A percentile compares a stretch with the other conserved stretches of the same genome.
phyloP scores from a whole-genome alignment of 2,888 invertebrate species.

The Dasysyrphus albostriatus region DNA sequence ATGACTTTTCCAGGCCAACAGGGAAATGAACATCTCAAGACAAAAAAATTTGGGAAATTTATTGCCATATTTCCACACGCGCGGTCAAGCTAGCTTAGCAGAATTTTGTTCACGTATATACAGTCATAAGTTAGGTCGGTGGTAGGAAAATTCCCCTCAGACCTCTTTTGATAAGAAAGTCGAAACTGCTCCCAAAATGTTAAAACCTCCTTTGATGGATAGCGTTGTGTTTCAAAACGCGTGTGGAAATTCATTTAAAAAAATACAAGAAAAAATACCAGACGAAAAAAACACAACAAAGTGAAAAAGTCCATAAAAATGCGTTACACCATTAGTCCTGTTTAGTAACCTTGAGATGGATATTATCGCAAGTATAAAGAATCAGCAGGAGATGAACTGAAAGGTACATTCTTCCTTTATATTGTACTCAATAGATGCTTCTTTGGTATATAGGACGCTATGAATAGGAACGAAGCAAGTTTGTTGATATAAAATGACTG shows the following conservation, averaged over 20 bases:
- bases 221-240: conserved; percentile 48
- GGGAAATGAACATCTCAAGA: conserved; percentile 22
- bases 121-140: no score
- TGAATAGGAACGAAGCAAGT: conserved; percentile 37
- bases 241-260: conserved; percentile 60
- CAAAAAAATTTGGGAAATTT: conserved; percentile 40
- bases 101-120: conserved; percentile 23
- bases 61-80: conserved; percentile 54
- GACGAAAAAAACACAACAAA: conserved; percentile 12
- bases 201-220: conserved; percentile 54
- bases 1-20: background rate
- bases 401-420: background rate
- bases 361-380: conserved; percentile 23
- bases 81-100: conserved; percentile 50
- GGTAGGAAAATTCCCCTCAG: background rate
- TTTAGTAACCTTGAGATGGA: conserved; percentile 48
- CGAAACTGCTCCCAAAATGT: conserved; percentile 39
- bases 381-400: conserved; percentile 11
- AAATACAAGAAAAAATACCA: background rate
- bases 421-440: background rate
- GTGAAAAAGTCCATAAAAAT: conserved; percentile 59
- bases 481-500: conserved; percentile 33
- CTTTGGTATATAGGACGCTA: background rate
- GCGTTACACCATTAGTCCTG: conserved; percentile 57
- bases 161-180: background rate